These are phyloP conservation scores for Opisthocomus hoazin DNA, from an alignment of 2,113 vertebrate genomes.

Conservation along the genomic window DNA sequence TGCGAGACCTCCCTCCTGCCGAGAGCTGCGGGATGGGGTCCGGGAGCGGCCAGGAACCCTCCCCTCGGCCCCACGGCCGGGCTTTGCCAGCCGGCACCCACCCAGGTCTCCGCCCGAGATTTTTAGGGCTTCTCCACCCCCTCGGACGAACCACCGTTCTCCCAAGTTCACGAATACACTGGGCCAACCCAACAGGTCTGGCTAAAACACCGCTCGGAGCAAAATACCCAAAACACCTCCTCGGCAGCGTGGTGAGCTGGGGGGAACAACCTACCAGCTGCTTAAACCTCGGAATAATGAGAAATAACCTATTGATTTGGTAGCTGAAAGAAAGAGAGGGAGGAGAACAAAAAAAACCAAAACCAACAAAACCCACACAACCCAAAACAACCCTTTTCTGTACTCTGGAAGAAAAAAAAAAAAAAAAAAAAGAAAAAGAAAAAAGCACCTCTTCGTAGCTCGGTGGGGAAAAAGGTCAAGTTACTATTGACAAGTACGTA, in stretches of 20 bases:
- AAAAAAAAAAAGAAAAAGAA: not conserved
- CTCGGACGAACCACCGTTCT: not conserved
- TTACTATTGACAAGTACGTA: slow-evolving; percentile 73
- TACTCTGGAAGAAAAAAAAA: not conserved
- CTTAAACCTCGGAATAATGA: not conserved
- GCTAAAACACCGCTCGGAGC: not conserved
- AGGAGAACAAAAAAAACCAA: no score
- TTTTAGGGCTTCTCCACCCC: not conserved
- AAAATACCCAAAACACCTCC: not conserved
- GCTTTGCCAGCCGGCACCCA: not conserved
- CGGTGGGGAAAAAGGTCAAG: slow-evolving; percentile 64
- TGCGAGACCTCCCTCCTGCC: not conserved
- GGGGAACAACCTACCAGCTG: not conserved
- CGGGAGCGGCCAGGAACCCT: not conserved
- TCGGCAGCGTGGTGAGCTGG: not conserved
- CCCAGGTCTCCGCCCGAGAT: not conserved
- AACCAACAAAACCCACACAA: not conserved
- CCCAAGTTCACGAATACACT: slow-evolving; percentile 56
- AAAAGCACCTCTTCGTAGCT: slow-evolving; percentile 34
- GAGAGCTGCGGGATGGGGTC: not conserved
- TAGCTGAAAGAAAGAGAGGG: not conserved
- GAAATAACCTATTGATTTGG: slow-evolving; percentile 15
- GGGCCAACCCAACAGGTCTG: not conserved
- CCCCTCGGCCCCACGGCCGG: not conserved
- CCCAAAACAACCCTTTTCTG: slow-evolving; percentile 3